These are phyloP conservation scores for Gnathonemus longibarbis DNA, from an alignment of 2,113 vertebrate genomes.

Conservation along the genomic window DNA sequence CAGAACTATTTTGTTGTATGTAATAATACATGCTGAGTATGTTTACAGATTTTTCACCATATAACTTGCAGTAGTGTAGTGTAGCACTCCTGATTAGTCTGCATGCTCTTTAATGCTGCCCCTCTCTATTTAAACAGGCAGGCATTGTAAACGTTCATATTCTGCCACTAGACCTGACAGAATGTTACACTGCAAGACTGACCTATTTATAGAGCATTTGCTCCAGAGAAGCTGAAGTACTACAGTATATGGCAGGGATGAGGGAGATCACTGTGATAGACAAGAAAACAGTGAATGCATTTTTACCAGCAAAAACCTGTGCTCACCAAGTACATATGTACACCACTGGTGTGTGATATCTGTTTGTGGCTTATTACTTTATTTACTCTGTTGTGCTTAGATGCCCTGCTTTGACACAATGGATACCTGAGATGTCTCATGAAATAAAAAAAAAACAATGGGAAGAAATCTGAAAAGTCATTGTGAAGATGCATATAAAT, in stretches of 20 bases:
- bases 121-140: neutral
- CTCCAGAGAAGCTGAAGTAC: neutral
- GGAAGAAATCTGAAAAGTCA: neutral
- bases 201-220: conserved; percentile 8
- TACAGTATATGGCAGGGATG: neutral
- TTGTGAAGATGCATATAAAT: neutral
- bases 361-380: neutral
- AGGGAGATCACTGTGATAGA: neutral
- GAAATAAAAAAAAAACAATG: neutral
- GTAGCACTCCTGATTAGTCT: neutral
- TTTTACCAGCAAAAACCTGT: neutral
- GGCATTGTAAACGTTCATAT: neutral
- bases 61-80: neutral
- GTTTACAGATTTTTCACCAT: neutral
- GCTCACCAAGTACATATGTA: neutral
- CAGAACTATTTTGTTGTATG: neutral
- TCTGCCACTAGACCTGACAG: neutral
- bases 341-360: neutral
- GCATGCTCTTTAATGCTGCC: neutral
- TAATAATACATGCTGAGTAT: neutral
- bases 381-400: neutral
- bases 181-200: neutral
- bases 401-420: neutral
- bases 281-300: neutral
- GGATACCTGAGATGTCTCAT: neutral